phyloP scores from a whole-genome alignment of 2,797 vertebrate species.

The Siniperca undulata region DNA sequence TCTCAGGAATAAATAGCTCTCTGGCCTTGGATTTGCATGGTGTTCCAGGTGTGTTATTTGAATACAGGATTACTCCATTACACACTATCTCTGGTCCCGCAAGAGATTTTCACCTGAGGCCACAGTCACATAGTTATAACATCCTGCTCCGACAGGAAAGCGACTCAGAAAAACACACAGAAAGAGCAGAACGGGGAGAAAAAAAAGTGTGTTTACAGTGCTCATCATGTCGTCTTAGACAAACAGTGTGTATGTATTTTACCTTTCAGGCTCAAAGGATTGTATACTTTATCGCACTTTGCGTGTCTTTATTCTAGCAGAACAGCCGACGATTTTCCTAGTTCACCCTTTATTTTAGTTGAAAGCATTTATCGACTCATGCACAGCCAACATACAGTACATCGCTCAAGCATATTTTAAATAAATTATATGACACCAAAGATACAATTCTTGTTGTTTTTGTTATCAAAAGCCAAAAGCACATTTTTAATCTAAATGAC shows the following conservation, averaged over 20 bases:
- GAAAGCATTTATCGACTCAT: conserved; percentile 18
- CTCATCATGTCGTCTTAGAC: conserved; percentile 43
- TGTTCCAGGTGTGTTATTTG: conserved; percentile 80
- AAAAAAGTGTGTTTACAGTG: conserved; percentile 59
- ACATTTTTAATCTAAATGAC: background rate
- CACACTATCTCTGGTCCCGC: conserved; percentile 52
- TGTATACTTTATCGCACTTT: conserved; percentile 11
- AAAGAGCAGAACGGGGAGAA: conserved; percentile 18
- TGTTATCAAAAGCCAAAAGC: background rate
- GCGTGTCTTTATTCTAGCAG: conserved; percentile 6
- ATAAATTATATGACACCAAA: conserved; percentile 43
- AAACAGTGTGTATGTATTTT: conserved; percentile 45
- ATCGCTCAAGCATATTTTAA: conserved; percentile 22
- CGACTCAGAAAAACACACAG: conserved; percentile 66
- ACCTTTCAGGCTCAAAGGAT: conserved; percentile 20
- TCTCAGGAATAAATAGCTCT: conserved; percentile 44
- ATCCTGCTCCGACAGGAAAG: conserved; percentile 78
- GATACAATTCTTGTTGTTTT: background rate
- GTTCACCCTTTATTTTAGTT: conserved; percentile 55
- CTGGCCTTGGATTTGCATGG: conserved; percentile 80
- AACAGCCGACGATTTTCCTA: conserved; percentile 26
- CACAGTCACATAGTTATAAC: conserved; percentile 48
- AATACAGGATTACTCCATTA: conserved; percentile 63
- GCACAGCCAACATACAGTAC: background rate
- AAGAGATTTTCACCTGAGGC: conserved; percentile 78